phyloP scores from a whole-genome alignment of 1,140 invertebrate genomes.

The Danaus melanippus region DNA sequence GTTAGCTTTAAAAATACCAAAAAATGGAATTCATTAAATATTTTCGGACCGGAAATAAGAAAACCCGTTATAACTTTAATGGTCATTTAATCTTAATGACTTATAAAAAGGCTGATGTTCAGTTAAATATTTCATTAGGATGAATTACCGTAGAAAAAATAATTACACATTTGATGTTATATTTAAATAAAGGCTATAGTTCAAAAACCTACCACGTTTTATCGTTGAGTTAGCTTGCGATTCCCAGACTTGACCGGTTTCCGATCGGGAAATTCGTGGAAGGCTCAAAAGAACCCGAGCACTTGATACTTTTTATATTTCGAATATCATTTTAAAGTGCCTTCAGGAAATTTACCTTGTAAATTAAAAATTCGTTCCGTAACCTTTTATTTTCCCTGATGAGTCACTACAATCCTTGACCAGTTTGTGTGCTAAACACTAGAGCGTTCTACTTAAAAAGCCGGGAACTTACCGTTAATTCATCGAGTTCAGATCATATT shows the following conservation, averaged over 20 bases:
- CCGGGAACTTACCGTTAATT: background rate
- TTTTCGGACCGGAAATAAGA: conserved; percentile 16
- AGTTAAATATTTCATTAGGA: background rate
- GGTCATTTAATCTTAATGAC: conserved; percentile 7
- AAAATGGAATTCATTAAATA: too few relatives aligned
- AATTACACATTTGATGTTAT: background rate
- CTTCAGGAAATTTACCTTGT: conserved; percentile 24
- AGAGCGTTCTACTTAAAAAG: conserved; percentile 4
- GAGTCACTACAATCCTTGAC: background rate
- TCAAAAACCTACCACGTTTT: conserved; percentile 36
- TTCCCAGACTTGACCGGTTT: conserved; percentile 43
- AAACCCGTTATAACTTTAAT: conserved; percentile 15
- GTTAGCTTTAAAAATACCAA: too few relatives aligned
- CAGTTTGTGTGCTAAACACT: conserved; percentile 1
- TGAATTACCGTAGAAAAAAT: background rate
- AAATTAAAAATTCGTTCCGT: conserved; percentile 12
- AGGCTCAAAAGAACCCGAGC: conserved; percentile 28
- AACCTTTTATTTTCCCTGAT: conserved; percentile 1
- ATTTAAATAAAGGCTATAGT: background rate
- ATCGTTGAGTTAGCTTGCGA: conserved; percentile 22
- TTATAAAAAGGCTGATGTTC: conserved; percentile 1
- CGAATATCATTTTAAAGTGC: conserved; percentile 20
- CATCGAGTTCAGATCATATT: background rate
- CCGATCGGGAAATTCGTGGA: conserved; percentile 52
- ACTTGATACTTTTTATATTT: conserved; percentile 19